Evolutionary conservation across 2,797 vertebrate genomes (phyloP).

Genomic region (Sebastiscus tertius): DNA sequence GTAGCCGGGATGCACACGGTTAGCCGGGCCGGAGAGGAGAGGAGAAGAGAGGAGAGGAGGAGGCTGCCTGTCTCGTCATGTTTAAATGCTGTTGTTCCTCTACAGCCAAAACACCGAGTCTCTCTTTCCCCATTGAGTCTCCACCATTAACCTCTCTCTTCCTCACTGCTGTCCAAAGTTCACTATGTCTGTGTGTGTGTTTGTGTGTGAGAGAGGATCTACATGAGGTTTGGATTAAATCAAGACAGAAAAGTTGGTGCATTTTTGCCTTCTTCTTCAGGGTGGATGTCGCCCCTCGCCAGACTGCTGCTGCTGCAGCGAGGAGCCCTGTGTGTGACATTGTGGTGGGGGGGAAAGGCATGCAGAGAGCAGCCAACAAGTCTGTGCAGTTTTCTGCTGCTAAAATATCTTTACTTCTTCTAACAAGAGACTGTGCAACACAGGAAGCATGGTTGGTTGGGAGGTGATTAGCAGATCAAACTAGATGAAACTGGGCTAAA

Average conservation of each 20-base stretch:
- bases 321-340: constrained; percentile 59
- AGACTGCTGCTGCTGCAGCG: constrained; percentile 49
- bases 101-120: constrained; percentile 53
- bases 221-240: constrained; percentile 61
- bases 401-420: background rate
- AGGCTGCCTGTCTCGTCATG: constrained; percentile 61
- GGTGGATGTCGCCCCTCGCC: constrained; percentile 62
- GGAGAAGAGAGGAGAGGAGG: too few relatives aligned
- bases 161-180: constrained; percentile 74
- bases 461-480: constrained; percentile 13
- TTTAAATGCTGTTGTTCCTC: constrained; percentile 60
- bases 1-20: constrained; percentile 50
- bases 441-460: constrained; percentile 3
- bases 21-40: constrained; percentile 25
- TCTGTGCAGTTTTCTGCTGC: constrained; percentile 43
- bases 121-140: constrained; percentile 61
- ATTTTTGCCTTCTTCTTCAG: constrained; percentile 33
- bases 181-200: background rate
- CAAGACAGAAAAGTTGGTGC: constrained; percentile 71
- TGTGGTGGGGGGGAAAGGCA: constrained; percentile 25
- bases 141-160: constrained; percentile 66
- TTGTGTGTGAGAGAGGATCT: constrained; percentile 15
- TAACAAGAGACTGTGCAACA: background rate
- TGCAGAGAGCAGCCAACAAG: constrained; percentile 65
- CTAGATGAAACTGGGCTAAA: background rate